A percentile compares a stretch with the other conserved stretches of the same genome.
These are phyloP conservation scores for Mormyrops boulengeri DNA, from an alignment of 2,797 vertebrate species.

Conservation along the genomic window DNA sequence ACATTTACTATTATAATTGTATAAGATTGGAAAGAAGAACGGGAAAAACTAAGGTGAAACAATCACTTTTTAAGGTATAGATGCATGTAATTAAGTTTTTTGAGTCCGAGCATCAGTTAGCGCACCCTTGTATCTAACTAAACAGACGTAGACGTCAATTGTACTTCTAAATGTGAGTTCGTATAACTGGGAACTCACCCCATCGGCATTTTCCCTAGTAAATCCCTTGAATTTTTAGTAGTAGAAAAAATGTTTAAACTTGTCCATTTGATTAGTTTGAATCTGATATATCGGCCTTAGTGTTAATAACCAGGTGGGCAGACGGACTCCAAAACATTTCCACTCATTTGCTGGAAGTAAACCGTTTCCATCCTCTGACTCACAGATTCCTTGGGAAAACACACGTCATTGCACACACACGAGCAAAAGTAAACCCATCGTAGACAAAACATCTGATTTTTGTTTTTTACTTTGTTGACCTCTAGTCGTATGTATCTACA, in stretches of 20 bases:
- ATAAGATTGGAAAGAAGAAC: neutral
- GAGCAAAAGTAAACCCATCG: neutral
- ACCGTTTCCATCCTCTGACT: neutral
- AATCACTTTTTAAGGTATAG: neutral
- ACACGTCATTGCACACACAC: neutral
- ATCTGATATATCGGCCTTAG: neutral
- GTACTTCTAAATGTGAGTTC: neutral
- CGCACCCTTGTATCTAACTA: neutral
- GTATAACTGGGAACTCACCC: neutral
- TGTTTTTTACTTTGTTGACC: neutral
- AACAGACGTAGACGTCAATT: neutral
- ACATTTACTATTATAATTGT: neutral
- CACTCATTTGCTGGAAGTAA: neutral
- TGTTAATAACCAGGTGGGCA: neutral
- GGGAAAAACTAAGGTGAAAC: neutral
- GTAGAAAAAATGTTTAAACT: neutral
- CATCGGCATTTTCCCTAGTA: neutral
- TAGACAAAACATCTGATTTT: neutral
- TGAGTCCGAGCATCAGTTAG: neutral
- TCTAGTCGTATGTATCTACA: neutral
- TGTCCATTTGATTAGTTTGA: neutral
- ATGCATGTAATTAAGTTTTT: neutral
- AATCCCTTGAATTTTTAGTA: neutral
- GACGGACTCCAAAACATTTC: neutral
- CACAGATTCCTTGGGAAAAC: neutral